Percentiles rank a stretch among this genome's conserved stretches.
phyloP scores from a whole-genome alignment of 2,797 vertebrate species.

The Microctenopoma stevenorrisi region DNA sequence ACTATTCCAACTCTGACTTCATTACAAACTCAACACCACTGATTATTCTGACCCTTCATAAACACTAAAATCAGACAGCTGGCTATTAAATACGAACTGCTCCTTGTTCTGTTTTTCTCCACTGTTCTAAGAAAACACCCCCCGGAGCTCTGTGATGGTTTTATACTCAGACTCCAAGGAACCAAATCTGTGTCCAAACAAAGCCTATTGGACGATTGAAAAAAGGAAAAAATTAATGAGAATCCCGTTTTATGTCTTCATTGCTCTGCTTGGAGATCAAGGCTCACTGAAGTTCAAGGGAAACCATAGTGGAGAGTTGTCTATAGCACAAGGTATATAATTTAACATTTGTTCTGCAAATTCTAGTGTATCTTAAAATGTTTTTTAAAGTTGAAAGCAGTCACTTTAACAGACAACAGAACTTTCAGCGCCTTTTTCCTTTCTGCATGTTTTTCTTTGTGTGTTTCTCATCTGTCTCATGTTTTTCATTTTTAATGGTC shows the following conservation, averaged over 20 bases:
- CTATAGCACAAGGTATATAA: neutral
- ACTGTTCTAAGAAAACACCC: slow-evolving; percentile 52
- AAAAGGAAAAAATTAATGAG: slow-evolving; percentile 5
- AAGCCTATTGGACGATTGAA: slow-evolving; percentile 20
- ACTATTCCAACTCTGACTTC: slow-evolving; percentile 41
- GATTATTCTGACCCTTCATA: slow-evolving; percentile 37
- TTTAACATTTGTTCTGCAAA: neutral
- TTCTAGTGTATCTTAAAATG: neutral
- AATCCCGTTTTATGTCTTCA: slow-evolving; percentile 19
- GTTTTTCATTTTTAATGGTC: neutral
- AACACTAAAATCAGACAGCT: slow-evolving; percentile 32
- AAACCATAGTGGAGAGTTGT: slow-evolving; percentile 6
- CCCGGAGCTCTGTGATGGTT: slow-evolving; percentile 15
- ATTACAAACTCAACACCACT: slow-evolving; percentile 42
- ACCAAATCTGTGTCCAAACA: slow-evolving; percentile 12
- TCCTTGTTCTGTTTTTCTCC: slow-evolving; percentile 32
- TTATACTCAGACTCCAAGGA: slow-evolving; percentile 24
- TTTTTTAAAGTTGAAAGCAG: neutral
- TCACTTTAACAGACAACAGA: slow-evolving; percentile 3
- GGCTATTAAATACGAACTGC: slow-evolving; percentile 28
- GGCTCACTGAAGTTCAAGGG: neutral
- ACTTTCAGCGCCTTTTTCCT: neutral
- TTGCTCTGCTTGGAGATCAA: slow-evolving; percentile 11
- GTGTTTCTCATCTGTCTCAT: neutral
- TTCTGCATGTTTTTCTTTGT: neutral